These are phyloP conservation scores for Pocillopora grandis DNA, from an alignment of 92 coral and sea anemone species.

Conservation along the genomic window DNA sequence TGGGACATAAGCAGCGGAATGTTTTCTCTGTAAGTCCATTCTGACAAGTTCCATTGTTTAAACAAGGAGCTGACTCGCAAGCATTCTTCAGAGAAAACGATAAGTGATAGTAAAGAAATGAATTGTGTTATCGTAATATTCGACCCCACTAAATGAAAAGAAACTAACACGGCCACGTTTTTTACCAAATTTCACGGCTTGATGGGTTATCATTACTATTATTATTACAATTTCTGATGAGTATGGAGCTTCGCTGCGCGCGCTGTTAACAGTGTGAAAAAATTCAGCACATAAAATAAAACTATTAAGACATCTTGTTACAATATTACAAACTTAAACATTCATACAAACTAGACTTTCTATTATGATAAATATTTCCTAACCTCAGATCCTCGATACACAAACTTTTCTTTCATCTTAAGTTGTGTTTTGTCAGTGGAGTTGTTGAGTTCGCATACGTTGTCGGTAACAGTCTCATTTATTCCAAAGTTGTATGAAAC, in stretches of 20 bases:
- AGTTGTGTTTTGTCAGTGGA: conserved; percentile 21
- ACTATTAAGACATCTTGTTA: no score
- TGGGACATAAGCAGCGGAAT: conserved; percentile 40
- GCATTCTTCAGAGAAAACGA: conserved; percentile 23
- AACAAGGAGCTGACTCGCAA: conserved; percentile 28
- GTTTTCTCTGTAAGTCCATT: conserved; percentile 9
- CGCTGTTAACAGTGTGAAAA: no score
- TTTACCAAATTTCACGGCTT: no score
- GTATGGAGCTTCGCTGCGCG: no score
- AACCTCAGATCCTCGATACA: conserved; percentile 29
- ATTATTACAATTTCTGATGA: no score
- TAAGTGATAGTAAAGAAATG: background rate
- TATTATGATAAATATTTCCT: background rate
- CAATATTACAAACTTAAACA: no score
- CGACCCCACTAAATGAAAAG: background rate
- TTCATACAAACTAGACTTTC: no score
- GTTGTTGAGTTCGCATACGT: conserved; percentile 37
- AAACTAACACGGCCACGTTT: background rate
- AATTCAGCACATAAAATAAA: no score
- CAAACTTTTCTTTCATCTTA: background rate
- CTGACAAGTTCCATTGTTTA: conserved; percentile 26
- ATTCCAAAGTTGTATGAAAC: conserved; percentile 40
- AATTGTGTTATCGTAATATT: no score
- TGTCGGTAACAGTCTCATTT: background rate
- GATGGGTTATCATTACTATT: no score